Conservation (phyloP, 2,888 invertebrate species). For the Ernsta delagoae region DNA sequence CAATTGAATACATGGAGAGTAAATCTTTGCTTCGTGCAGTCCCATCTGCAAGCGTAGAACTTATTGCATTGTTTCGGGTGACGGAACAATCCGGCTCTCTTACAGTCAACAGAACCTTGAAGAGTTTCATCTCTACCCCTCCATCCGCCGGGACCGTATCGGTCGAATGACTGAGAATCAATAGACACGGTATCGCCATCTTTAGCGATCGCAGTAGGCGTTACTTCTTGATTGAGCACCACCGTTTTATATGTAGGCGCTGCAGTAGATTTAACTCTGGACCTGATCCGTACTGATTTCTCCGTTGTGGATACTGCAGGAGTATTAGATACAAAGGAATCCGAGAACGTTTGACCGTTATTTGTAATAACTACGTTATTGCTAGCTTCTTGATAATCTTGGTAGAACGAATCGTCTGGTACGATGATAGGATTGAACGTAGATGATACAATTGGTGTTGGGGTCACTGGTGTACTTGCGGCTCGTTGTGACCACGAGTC, state of each 20-base stretch:
- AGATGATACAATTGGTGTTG: conserved; percentile 63
- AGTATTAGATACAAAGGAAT: conserved; percentile 63
- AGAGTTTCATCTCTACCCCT: conserved; percentile 85
- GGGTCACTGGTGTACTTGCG: conserved; percentile 50
- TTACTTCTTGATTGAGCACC: conserved; percentile 65
- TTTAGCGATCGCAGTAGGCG: conserved; percentile 52
- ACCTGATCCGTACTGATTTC: conserved; percentile 62
- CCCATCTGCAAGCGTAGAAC: conserved; percentile 93
- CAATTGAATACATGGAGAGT: conserved; percentile 92
- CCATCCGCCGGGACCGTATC: conserved; percentile 87
- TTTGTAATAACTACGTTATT: conserved; percentile 60
- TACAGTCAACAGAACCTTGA: conserved; percentile 86
- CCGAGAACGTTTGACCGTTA: conserved; percentile 52
- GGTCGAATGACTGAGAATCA: conserved; percentile 81
- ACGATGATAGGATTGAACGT: conserved; percentile 80
- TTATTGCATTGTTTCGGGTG: conserved; percentile 93
- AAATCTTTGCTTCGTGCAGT: conserved; percentile 89
- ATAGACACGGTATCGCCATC: conserved; percentile 53
- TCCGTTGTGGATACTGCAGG: conserved; percentile 63
- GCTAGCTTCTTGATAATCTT: conserved; percentile 68
- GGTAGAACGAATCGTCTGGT: conserved; percentile 78
- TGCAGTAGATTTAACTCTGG: conserved; percentile 67
- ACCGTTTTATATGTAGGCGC: conserved; percentile 76
- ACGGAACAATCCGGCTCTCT: conserved; percentile 86
- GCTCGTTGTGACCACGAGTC: conserved; percentile 57